A percentile compares a stretch with the other conserved stretches of the same genome.
phyloP scores from a whole-genome alignment of 2,113 vertebrate genomes.

The Rhinolophus sinicus region DNA sequence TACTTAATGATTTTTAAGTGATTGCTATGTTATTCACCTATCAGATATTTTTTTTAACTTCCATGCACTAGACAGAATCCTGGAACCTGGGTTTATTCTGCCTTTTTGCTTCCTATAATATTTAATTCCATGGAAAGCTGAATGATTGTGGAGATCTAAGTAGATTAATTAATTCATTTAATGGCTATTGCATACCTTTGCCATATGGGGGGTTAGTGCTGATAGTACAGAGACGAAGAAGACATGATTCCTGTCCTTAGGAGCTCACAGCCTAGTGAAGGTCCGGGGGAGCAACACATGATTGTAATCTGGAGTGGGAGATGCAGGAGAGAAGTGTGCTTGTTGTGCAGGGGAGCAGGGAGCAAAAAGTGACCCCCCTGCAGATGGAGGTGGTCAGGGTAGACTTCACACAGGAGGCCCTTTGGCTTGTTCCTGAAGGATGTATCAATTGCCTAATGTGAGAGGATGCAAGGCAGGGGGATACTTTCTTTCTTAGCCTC shows the following conservation, averaged over 20 bases:
- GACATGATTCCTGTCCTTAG: neutral
- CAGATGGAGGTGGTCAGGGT: neutral
- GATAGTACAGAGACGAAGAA: neutral
- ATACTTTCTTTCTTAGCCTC: neutral
- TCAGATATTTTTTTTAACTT: neutral
- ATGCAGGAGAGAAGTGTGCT: neutral
- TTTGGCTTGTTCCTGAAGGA: neutral
- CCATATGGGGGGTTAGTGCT: neutral
- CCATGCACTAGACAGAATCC: neutral
- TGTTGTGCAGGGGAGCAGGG: neutral
- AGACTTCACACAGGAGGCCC: neutral
- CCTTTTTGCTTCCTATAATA: neutral
- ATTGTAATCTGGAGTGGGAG: neutral
- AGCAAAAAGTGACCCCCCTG: neutral
- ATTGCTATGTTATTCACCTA: neutral
- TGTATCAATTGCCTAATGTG: neutral
- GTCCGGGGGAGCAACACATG: neutral
- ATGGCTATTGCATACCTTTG: neutral
- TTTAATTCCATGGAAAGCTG: neutral
- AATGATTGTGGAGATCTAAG: neutral
- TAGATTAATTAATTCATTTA: neutral
- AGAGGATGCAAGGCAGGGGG: neutral
- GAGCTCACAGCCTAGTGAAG: neutral
- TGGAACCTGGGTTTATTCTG: neutral
- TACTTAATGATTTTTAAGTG: neutral